Evolutionary conservation across 2,888 invertebrate genomes (phyloP).

Genomic region (Oithona nana): DNA sequence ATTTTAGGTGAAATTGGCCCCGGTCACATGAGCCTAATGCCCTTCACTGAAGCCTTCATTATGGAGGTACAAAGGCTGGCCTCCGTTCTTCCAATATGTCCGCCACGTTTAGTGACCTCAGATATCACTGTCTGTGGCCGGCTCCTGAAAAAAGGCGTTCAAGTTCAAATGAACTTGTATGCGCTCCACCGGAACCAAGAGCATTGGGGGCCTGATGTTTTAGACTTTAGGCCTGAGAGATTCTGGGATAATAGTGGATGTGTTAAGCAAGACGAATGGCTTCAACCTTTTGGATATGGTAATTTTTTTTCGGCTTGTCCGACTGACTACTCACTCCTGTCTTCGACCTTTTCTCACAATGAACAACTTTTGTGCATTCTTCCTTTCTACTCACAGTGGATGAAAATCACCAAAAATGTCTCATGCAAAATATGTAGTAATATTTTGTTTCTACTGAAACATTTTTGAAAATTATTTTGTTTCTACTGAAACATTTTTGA

Average conservation of each 20-base stretch:
- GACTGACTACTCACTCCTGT: no score
- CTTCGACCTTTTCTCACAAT: no score
- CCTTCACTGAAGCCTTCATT: background rate
- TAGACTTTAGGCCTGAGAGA: background rate
- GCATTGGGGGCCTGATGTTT: background rate
- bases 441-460: no score
- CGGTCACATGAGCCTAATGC: background rate
- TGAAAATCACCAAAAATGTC: no score
- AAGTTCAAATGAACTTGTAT: conserved; percentile 3
- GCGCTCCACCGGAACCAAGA: background rate
- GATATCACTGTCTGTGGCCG: background rate
- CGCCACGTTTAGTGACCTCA: background rate
- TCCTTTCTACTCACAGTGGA: no score
- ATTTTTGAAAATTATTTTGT: no score
- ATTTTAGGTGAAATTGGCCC: background rate
- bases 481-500: no score
- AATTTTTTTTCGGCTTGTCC: no score
- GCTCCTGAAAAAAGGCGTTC: background rate
- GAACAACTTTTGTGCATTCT: no score
- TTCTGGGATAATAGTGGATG: background rate
- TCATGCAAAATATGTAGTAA: no score
- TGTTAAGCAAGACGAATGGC: background rate
- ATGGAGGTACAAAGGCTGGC: background rate
- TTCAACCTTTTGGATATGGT: conserved; percentile 6
- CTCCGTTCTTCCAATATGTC: background rate